phyloP scores from a whole-genome alignment of 2,113 vertebrate species.

The Daubentonia madagascariensis region DNA sequence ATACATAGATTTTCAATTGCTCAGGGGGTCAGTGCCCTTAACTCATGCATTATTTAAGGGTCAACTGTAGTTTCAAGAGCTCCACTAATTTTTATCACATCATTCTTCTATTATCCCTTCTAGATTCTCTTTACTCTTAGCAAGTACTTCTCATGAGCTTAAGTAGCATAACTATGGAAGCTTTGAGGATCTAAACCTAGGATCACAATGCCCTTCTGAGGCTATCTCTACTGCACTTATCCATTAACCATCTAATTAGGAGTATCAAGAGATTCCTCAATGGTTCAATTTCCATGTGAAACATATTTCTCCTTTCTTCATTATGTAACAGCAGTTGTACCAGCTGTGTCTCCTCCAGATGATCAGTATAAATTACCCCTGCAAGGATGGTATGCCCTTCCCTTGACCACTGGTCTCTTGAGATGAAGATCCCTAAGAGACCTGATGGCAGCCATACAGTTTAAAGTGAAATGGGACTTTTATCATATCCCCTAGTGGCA shows the following conservation, averaged over 20 bases:
- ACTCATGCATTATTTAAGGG: not conserved
- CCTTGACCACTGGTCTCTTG: not conserved
- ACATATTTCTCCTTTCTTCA: not conserved
- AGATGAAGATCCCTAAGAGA: not conserved
- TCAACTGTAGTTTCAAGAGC: not conserved
- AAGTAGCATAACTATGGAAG: not conserved
- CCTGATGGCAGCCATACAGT: not conserved
- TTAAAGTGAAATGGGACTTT: not conserved
- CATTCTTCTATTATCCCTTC: not conserved
- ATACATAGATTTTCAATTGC: not conserved
- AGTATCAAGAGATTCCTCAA: not conserved
- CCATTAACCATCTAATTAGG: not conserved
- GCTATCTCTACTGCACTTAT: not conserved
- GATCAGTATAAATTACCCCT: not conserved
- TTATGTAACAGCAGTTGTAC: not conserved
- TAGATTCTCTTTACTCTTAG: not conserved
- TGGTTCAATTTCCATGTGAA: not conserved
- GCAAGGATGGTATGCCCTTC: not conserved
- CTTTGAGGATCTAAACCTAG: not conserved
- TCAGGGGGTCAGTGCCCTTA: not conserved
- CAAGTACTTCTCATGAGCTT: not conserved
- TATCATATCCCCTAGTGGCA: not conserved
- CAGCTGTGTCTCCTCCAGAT: not conserved
- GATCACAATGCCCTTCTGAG: not conserved
- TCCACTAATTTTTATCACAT: not conserved